Conservation (phyloP, 30 jellyfish, hydroid and myxozoan genomes). For the Rhopilema esculentum region DNA sequence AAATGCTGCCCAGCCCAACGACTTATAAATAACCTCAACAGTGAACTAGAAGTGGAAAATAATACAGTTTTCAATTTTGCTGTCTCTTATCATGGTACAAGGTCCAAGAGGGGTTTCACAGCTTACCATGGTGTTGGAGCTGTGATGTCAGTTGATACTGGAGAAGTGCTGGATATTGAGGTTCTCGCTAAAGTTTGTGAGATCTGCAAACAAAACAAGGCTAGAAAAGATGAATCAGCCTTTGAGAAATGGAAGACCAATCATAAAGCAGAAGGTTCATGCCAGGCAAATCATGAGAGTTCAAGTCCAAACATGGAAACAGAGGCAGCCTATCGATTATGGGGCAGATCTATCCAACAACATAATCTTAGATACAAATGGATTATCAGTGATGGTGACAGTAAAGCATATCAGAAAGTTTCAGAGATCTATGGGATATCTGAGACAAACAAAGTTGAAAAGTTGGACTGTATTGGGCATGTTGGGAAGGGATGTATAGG, state of each 20-base stretch:
- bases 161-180: conserved; percentile 24
- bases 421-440: background rate
- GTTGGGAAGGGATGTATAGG: conserved; percentile 21
- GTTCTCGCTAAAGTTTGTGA: conserved; percentile 25
- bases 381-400: conserved; percentile 29
- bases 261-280: conserved; percentile 1
- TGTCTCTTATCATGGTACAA: background rate
- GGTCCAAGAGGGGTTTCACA: background rate
- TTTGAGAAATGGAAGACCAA: conserved; percentile 2
- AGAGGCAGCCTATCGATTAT: conserved; percentile 20
- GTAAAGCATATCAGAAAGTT: conserved; percentile 24
- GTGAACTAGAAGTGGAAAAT: too few relatives aligned
- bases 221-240: background rate
- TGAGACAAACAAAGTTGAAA: conserved; percentile 20
- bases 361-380: conserved; percentile 10
- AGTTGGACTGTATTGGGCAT: conserved; percentile 41
- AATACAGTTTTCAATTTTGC: background rate
- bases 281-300: conserved; percentile 16
- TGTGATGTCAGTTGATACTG: conserved; percentile 17
- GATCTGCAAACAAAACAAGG: conserved; percentile 10
- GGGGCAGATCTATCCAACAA: conserved; percentile 15
- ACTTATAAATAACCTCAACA: too few relatives aligned
- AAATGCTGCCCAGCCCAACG: background rate
- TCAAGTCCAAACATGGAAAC: conserved; percentile 24
- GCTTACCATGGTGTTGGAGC: background rate